Percentiles rank a stretch among this genome's conserved stretches.
Conservation (phyloP, 2,888 invertebrate species). For the Perizoma flavofasciatum region DNA sequence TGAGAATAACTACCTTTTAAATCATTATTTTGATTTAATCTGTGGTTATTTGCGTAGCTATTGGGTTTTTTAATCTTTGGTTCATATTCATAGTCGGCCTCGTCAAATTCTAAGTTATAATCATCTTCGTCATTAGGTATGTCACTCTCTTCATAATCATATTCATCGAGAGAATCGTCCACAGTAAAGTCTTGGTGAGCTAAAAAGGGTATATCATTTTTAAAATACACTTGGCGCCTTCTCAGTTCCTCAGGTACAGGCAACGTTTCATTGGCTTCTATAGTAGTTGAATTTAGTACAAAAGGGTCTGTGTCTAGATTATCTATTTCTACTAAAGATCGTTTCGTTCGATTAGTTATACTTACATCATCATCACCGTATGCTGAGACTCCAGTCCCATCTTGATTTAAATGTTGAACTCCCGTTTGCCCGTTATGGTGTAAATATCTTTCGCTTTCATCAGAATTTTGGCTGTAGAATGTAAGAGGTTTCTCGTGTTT, state of each 20-base stretch:
- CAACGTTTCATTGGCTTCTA: conserved; percentile 43
- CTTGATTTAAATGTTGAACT: conserved; percentile 67
- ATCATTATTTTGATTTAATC: conserved; percentile 27
- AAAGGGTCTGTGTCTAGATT: conserved; percentile 60
- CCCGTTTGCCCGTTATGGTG: conserved; percentile 61
- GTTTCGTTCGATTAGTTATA: conserved; percentile 49
- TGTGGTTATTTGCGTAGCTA: conserved; percentile 18
- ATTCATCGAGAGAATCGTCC: conserved; percentile 40
- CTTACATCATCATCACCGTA: conserved; percentile 74
- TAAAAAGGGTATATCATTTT: conserved; percentile 21
- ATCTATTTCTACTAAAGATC: conserved; percentile 46
- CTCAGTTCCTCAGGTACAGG: conserved; percentile 52
- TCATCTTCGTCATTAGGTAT: conserved; percentile 40
- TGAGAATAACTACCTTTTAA: conserved; percentile 33
- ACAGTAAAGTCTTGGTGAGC: conserved; percentile 14
- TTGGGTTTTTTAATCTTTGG: conserved; percentile 39
- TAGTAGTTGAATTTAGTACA: conserved; percentile 36
- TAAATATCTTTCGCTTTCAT: conserved; percentile 58
- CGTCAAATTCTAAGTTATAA: conserved; percentile 51
- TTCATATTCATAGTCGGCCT: conserved; percentile 48
- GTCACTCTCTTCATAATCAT: conserved; percentile 38
- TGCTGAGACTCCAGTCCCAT: conserved; percentile 70
- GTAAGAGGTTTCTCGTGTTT: conserved; percentile 49
- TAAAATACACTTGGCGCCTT: conserved; percentile 40
- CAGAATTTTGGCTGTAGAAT: conserved; percentile 37